Base-by-base conservation (phyloP, 2,888 invertebrate species). In the Blastobasis lacticolella region DNA sequence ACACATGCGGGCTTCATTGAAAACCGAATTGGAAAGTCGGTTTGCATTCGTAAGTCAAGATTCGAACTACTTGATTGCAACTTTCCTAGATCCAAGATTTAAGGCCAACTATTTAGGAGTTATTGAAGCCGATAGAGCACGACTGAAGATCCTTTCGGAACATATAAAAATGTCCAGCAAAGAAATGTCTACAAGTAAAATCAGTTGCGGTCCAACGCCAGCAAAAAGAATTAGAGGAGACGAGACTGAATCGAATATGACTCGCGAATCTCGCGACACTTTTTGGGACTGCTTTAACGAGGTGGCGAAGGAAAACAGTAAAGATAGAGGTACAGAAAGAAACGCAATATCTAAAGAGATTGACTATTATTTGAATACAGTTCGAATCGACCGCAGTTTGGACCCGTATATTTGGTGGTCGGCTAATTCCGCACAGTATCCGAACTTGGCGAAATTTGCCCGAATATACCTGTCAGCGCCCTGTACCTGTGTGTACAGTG, bases 281-380 rank as follows among this genome's bases (percentile, higher is more conserved):
- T 57, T 59, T 57, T 58, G 57, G 59, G 48, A 59, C 46, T 55
- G 59, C 46, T 58, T 62, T 40, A 50, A 57, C 51, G 55, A 60
- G 53, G 59, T 59, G 46, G 57, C 57, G 56, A 55, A 57, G 46
- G 56, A 59, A 47, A 58, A 58, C 48, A 57, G 45, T 49, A 54
- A 54, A 52, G 49, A 48, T 48, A 46, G 40, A 47, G 44, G 44
- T 45, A 49, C 51, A 45, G 40, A 50, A 54, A 45, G 47, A 54
- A 55, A 54, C 41, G n/a, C 48, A 38, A 50, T 53, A 47, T 45
- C 53, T 40, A 51, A 48, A 38, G 57, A 57, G 53, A 50, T 58
- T 38, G 56, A 59, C 42, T 55, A 55, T 54, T 57, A 45, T 23
- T 55, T 52, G 46, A 56, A 56, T 49, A 52, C 10, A 10, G 38